Evolutionary conservation across 2,797 vertebrate genomes (phyloP), one percentile per base, ranked within the genome.

Genomic region (Mormyrus proboscirostris): DNA sequence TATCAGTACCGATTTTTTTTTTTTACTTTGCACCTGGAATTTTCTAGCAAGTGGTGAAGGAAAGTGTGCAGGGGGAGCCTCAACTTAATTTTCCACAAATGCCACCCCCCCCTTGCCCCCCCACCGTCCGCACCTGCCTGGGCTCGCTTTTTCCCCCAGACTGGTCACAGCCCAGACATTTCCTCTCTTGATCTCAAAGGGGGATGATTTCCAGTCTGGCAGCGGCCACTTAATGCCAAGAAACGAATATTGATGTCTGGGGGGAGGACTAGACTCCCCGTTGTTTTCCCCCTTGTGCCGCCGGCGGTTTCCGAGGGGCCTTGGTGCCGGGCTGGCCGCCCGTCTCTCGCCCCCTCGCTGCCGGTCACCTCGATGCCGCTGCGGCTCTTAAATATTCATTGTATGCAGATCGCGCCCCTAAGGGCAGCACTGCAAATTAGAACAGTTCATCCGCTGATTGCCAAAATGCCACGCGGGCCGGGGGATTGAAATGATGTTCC

Each of bases 371-470:
- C 92, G 93, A 91, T 91, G 88, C 90, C 90, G 90, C 90, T 86
- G 89, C 38, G 91, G 90, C 93, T 95, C 10, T 96, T 95, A 94
- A 95, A 96, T 95, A 95, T 96, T 95, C 94, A 96, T 94, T 92
- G 93, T 93, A 93, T 94, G 93, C 94, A 95, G 94, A 95, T 95
- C 93, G 91, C 91, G 93, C 92, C 93, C 94, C 89, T 90, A 93
- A 95, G 95, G 95, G 93, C 92, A 93, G 92, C 90, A 91, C 94
- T 92, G 94, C 92, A 94, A 95, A 96, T 94, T 94, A 95, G 92
- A 95, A 93, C 93, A 94, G 92, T 93, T 93, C 90, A 91, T 93
- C 92, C 87, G 91, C 93, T 95, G 95, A 96, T 95, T 95, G 93
- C 93, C 92, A 93, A 93, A 95, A 94, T 94, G 93, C 93, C 94